A percentile compares a stretch with the other conserved stretches of the same genome.
Evolutionary conservation across 2,888 invertebrate species (phyloP).

Genomic region (Sinelater perroti): DNA sequence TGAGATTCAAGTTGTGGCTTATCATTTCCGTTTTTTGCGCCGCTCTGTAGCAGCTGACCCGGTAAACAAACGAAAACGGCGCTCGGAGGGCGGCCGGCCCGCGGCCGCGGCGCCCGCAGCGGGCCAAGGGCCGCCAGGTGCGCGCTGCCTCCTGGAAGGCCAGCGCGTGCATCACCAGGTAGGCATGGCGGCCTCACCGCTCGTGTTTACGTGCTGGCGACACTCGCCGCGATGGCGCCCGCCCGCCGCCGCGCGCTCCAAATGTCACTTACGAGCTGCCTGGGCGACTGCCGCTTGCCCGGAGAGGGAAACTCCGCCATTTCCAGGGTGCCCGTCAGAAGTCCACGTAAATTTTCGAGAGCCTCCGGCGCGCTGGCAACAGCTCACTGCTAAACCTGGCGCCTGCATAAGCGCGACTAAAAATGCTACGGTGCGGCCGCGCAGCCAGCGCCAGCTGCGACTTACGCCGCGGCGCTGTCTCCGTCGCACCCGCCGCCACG

Average conservation of each 20-base stretch:
- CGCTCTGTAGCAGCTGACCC: no score
- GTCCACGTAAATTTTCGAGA: conserved; percentile 50
- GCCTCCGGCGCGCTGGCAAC: conserved; percentile 41
- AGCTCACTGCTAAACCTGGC: conserved; percentile 49
- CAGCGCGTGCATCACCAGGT: conserved; percentile 43
- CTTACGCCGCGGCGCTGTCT: conserved; percentile 4
- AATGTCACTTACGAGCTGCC: conserved; percentile 68
- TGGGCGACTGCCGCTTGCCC: conserved; percentile 67
- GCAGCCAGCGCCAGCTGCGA: conserved; percentile 1
- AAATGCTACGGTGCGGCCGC: conserved; percentile 37
- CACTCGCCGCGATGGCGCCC: conserved; percentile 71
- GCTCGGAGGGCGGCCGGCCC: conserved; percentile 17
- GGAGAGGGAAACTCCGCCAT: conserved; percentile 70
- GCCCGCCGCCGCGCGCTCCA: conserved; percentile 16
- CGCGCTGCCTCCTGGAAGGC: conserved; percentile 29
- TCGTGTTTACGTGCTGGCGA: conserved; percentile 69
- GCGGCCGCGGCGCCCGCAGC: not conserved
- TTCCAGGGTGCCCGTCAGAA: conserved; percentile 57
- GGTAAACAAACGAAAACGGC: conserved; percentile 20
- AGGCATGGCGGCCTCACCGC: conserved; percentile 50
- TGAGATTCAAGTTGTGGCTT: no score
- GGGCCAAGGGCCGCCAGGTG: not conserved
- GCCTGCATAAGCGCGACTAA: conserved; percentile 58
- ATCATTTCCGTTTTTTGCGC: no score
- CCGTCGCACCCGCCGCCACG: not conserved